These are phyloP conservation scores for Philopotamus ludificatus DNA, from an alignment of 1,140 invertebrate species.

Conservation along the genomic window DNA sequence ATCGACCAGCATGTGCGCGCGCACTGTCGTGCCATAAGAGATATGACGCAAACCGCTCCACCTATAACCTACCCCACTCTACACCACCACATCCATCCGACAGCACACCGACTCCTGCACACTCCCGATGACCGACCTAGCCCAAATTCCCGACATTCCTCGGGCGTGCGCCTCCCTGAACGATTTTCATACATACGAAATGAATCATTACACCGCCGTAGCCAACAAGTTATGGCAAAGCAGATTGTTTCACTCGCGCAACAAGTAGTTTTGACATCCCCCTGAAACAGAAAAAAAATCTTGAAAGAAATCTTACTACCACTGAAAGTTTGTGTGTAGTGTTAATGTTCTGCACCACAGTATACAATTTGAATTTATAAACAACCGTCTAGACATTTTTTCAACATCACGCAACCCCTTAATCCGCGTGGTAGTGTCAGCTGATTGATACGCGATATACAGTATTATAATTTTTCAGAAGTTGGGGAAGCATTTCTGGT, in stretches of 20 bases:
- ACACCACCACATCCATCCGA: no score
- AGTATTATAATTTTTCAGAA: no score
- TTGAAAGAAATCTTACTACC: background rate
- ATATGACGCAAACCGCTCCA: conserved; percentile 1
- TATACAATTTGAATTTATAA: no score
- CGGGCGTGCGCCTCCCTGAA: background rate
- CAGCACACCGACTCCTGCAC: no score
- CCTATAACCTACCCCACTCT: conserved; percentile 6
- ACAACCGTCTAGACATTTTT: no score
- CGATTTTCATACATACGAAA: background rate
- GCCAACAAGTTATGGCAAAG: background rate
- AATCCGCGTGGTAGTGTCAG: no score
- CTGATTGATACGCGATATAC: no score
- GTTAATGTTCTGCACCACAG: no score
- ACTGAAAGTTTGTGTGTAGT: no score
- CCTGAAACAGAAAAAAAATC: background rate
- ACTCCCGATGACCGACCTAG: no score
- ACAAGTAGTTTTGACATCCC: background rate
- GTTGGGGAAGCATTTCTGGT: no score
- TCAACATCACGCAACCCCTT: no score
- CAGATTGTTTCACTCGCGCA: background rate
- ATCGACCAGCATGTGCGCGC: conserved; percentile 2
- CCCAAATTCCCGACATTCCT: background rate
- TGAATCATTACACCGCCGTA: background rate
- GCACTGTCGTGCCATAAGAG: background rate